These are phyloP conservation scores for Gymnoscelis rufifasciata DNA, from an alignment of 2,888 invertebrate species.

Conservation along the genomic window DNA sequence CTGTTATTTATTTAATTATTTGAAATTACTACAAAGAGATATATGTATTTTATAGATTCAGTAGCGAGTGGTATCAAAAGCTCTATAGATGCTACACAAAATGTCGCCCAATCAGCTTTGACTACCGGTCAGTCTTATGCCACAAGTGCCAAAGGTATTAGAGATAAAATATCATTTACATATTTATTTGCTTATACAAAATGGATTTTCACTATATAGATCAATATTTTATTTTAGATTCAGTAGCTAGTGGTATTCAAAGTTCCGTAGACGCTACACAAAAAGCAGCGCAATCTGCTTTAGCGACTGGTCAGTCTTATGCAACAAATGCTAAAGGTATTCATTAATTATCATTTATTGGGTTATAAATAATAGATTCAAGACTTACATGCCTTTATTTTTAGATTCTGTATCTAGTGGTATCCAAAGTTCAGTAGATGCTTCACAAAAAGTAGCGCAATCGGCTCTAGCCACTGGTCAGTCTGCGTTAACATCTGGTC, in stretches of 20 bases:
- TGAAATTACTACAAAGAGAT: too few species aligned
- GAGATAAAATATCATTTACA: too few species aligned
- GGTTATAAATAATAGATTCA: too few species aligned
- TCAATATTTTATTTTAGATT: constrained; percentile 43
- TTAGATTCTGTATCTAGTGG: constrained; percentile 55
- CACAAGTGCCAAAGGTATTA: constrained; percentile 39
- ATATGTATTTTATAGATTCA: constrained; percentile 47
- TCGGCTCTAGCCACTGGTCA: constrained; percentile 46
- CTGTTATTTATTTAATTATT: too few species aligned
- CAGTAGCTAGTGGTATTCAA: constrained; percentile 43
- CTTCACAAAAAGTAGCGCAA: constrained; percentile 47
- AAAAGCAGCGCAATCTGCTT: constrained; percentile 40
- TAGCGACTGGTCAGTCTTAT: constrained; percentile 26
- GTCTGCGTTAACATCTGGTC: constrained; percentile 43
- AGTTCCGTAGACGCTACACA: constrained; percentile 49
- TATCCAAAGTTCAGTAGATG: constrained; percentile 44
- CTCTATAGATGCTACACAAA: constrained; percentile 50
- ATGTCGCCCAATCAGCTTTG: constrained; percentile 36
- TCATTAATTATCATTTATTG: too few species aligned
- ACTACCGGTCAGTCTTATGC: constrained; percentile 35
- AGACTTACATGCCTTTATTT: too few species aligned
- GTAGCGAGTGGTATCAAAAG: constrained; percentile 44
- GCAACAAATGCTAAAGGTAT: constrained; percentile 39
- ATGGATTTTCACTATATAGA: too few species aligned
- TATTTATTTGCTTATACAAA: too few species aligned